Evolutionary conservation across 2,797 vertebrate species (phyloP), one percentile per base, ranked within the genome.

Genomic region (Cryptoprocta ferox): DNA sequence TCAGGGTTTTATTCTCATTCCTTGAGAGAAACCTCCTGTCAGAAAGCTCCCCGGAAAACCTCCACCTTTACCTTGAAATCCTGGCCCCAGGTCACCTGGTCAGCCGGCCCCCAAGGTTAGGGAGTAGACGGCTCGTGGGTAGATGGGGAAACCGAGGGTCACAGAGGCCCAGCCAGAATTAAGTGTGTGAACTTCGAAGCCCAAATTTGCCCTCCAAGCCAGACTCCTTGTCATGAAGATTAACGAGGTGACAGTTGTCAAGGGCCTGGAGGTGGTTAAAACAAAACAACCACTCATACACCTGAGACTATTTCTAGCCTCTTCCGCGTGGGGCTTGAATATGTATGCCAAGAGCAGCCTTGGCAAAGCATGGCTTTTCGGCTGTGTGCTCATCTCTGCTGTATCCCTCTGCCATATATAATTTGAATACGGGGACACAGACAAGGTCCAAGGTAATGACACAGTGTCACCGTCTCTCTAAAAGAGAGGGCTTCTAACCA

Each of bases 61-160:
- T 24, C 24, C n/a, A 37, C 42, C 11, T 82, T 59, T 19, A 19
- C 32, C 24, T 88, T 65, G 48, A 86, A 81, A 78, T 35, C 76
- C 70, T 39, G 19, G 37, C 30, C 7, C 26, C 0, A 2, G 61
- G 4, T 37, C 45, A 89, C 45, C 65, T 42, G 8, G 50, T 83
- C 21, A 9, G 82, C 15, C 32, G 66, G 65, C 37, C 78, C 42
- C 30, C 0, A 1, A 26, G 28, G 48, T 30, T 39, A 16, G 26
- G 42, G 39, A 90, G 26, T n/a, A 13, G 8, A 30, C 2, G 3
- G 9, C 53, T 84, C 66, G 4, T 11, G 48, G 45, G 39, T 4
- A 53, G 45, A 39, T 39, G 39, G 61, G 73, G 71, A 96, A 82
- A 95, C 73, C 15, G 53, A 95, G 65, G 37, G 21, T 70, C 59